These are phyloP conservation scores for Allophyes oxyacanthae DNA, from an alignment of 2,888 invertebrate genomes.

Conservation along the genomic window DNA sequence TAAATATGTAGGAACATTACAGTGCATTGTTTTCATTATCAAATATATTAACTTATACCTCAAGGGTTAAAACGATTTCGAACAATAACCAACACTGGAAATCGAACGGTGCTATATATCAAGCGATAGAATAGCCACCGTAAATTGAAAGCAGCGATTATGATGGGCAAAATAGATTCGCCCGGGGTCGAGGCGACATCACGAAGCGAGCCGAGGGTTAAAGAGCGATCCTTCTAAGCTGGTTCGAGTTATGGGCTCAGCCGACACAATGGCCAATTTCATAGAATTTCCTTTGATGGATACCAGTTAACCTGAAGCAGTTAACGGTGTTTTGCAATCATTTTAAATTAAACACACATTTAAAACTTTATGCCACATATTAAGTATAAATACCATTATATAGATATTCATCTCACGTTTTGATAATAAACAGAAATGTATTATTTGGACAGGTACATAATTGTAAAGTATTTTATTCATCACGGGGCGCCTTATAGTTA, in stretches of 20 bases:
- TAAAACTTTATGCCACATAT: constrained; percentile 30
- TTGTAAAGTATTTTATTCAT: constrained; percentile 17
- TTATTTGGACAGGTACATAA: constrained; percentile 3
- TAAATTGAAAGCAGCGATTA: constrained; percentile 87
- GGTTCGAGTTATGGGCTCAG: constrained; percentile 81
- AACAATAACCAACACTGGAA: constrained; percentile 63
- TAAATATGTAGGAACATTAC: constrained; percentile 17
- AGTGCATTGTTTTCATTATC: constrained; percentile 31
- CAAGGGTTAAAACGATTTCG: constrained; percentile 59
- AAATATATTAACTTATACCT: constrained; percentile 31
- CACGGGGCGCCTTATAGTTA: constrained; percentile 2
- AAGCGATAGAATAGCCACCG: constrained; percentile 79
- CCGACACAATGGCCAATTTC: constrained; percentile 87
- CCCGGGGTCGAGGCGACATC: constrained; percentile 84
- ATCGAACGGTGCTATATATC: constrained; percentile 72
- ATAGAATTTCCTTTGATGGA: constrained; percentile 81
- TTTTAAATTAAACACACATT: constrained; percentile 59
- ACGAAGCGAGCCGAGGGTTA: constrained; percentile 82
- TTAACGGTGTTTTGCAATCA: constrained; percentile 72
- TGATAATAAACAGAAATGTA: constrained; percentile 29
- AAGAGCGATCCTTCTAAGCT: constrained; percentile 82
- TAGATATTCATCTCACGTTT: constrained; percentile 15
- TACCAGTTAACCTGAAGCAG: constrained; percentile 72
- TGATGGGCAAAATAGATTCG: constrained; percentile 86
- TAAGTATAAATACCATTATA: constrained; percentile 14